phyloP scores from a whole-genome alignment of 2,888 invertebrate genomes.

The Megalurothrips usitatus region DNA sequence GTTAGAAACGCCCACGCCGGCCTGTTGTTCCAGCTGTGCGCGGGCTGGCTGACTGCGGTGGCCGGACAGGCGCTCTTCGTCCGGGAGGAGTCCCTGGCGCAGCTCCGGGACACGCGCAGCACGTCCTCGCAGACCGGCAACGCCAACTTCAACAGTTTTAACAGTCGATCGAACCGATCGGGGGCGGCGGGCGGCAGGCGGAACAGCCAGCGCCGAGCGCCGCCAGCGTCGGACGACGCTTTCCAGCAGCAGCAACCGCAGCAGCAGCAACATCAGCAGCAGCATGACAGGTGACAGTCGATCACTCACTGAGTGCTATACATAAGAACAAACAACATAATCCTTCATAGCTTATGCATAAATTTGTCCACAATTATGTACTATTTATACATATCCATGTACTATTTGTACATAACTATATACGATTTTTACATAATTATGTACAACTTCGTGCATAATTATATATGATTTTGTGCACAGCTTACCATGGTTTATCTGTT shows the following conservation, averaged over 20 bases:
- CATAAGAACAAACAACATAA: no score
- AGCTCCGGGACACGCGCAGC: neutral
- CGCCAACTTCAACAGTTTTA: neutral
- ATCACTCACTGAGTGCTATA: no score
- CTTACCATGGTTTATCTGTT: no score
- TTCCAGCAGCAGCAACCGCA: neutral
- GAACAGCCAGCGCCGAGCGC: neutral
- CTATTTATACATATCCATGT: no score
- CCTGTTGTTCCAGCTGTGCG: neutral
- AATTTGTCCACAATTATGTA: no score
- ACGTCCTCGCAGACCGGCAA: neutral
- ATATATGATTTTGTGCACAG: no score
- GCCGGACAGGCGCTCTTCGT: slow-evolving; percentile 2
- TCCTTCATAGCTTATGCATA: no score
- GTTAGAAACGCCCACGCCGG: no score
- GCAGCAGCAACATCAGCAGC: neutral
- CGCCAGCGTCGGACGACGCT: neutral
- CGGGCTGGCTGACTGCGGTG: neutral
- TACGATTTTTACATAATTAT: no score
- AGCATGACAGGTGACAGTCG: no score
- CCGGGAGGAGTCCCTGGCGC: neutral
- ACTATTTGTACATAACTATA: no score
- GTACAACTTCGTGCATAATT: no score
- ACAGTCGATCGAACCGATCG: neutral
- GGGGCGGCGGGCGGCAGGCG: neutral